Percentiles rank a stretch among this genome's conserved stretches.
These are phyloP conservation scores for Leucosticte australis DNA, from an alignment of 2,113 vertebrate species.

Conservation along the genomic window DNA sequence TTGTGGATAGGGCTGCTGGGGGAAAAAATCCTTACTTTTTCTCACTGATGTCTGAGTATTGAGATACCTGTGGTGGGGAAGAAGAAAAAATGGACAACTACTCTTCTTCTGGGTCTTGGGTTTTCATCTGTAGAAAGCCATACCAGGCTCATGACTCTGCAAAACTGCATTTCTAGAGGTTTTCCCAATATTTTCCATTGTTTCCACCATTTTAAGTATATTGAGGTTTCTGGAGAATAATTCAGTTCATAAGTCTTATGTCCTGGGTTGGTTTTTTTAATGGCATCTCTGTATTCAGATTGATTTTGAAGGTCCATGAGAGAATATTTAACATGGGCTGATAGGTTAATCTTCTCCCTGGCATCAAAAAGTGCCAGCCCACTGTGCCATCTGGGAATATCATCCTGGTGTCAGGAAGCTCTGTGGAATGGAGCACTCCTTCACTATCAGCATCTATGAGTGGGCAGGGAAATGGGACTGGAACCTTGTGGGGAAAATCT, in stretches of 20 bases:
- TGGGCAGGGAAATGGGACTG: not conserved
- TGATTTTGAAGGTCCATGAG: not conserved
- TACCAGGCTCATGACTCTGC: not conserved
- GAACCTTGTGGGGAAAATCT: not conserved
- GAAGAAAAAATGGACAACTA: not conserved
- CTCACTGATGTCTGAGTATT: not conserved
- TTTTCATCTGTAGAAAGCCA: not conserved
- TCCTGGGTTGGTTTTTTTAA: not conserved
- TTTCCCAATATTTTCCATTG: not conserved
- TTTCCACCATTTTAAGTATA: not conserved
- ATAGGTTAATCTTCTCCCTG: not conserved
- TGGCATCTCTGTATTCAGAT: not conserved
- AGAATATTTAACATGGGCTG: not conserved
- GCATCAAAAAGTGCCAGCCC: not conserved
- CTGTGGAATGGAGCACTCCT: not conserved
- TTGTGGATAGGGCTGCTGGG: not conserved
- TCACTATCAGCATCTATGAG: rapidly evolving
- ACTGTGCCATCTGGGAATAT: not conserved
- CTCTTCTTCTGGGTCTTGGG: not conserved
- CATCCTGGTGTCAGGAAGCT: not conserved
- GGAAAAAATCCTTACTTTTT: not conserved
- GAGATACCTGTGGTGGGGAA: not conserved
- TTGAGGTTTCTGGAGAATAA: not conserved
- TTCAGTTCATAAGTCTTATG: not conserved
- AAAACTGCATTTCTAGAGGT: not conserved